Evolutionary conservation across 2,113 vertebrate genomes (phyloP), one percentile per base, ranked within the genome.

Genomic region (Spilogale gracilis): DNA sequence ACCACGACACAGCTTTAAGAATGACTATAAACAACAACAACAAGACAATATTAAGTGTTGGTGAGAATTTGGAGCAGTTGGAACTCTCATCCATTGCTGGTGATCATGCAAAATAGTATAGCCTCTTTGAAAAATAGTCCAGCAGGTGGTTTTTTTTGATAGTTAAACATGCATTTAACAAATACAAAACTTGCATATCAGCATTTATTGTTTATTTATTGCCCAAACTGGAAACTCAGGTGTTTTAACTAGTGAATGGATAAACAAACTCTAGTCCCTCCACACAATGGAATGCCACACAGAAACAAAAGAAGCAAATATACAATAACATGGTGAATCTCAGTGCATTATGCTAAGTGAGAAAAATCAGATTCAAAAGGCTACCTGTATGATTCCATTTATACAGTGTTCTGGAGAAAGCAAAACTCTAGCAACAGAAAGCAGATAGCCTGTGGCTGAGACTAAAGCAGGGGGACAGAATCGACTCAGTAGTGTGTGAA

Each of bases 401-500:
- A n/a, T 1, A 9, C 21, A 7, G 81, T 71, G 23, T 71, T 61
- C 11, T 38, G 43, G 43, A 80, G 45, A 94, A 79, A 80, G 20
- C 38, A 80, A 60, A 81, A 60, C 12, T 43, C 4, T 4, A 71
- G 63, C 56, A 32, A 38, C 16, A 81, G 43, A 89, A 61, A 61
- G 48, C 54, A 73, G 54, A 3, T 16, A 60, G 25, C 38, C 52
- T n/a, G 20, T 23, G 54, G 6, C 84, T 88, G 84, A 38, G 52
- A 25, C 27, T 21, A 43, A 21, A 21, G 43, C 8, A 6, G 52
- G 52, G 30, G 63, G 32, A 52, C 12, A 94, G 63, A 89, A 89
- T 0, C 30, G 61, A 50, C 13, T n/a, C 1, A n/a, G 3, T 3
- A 3, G 30, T 5, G 1, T 43, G 17, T 13, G 30, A 85, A 23